A percentile compares a stretch with the other conserved stretches of the same genome.
Evolutionary conservation across 2,113 vertebrate genomes (phyloP).

Genomic region (Petaurus breviceps): DNA sequence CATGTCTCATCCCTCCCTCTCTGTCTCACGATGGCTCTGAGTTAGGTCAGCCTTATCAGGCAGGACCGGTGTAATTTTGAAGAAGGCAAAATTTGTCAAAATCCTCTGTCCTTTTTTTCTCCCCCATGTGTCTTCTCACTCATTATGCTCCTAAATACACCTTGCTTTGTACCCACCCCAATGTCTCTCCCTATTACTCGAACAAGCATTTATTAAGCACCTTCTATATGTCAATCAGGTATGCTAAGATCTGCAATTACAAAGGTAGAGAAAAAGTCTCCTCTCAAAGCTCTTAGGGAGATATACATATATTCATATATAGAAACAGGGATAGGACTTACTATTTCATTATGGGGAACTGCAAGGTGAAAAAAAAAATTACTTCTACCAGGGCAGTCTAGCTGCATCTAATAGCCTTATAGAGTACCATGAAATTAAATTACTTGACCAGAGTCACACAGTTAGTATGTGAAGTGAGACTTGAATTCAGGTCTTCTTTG

Average conservation of each 20-base stretch:
- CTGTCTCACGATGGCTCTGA: not conserved
- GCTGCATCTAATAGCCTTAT: not conserved
- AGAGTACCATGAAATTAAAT: not conserved
- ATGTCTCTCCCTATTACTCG: not conserved
- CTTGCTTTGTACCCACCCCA: not conserved
- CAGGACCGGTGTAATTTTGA: not conserved
- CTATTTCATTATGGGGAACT: too few relatives aligned
- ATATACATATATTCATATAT: not conserved
- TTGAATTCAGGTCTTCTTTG: too few relatives aligned
- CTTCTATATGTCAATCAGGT: not conserved
- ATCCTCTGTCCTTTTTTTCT: not conserved
- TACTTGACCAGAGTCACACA: not conserved
- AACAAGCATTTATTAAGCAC: not conserved
- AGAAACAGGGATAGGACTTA: not conserved
- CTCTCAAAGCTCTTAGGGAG: not conserved
- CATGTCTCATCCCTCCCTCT: conserved; percentile 27
- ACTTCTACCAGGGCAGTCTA: too few relatives aligned
- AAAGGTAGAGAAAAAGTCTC: not conserved
- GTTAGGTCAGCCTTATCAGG: not conserved
- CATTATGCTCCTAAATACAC: not conserved
- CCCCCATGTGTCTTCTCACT: not conserved
- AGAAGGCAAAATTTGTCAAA: not conserved
- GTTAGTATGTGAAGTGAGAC: too few relatives aligned
- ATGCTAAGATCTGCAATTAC: not conserved
- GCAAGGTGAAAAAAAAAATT: too few relatives aligned